phyloP scores from a whole-genome alignment of 2,797 vertebrate genomes.

The Hoplostethus mediterraneus region DNA sequence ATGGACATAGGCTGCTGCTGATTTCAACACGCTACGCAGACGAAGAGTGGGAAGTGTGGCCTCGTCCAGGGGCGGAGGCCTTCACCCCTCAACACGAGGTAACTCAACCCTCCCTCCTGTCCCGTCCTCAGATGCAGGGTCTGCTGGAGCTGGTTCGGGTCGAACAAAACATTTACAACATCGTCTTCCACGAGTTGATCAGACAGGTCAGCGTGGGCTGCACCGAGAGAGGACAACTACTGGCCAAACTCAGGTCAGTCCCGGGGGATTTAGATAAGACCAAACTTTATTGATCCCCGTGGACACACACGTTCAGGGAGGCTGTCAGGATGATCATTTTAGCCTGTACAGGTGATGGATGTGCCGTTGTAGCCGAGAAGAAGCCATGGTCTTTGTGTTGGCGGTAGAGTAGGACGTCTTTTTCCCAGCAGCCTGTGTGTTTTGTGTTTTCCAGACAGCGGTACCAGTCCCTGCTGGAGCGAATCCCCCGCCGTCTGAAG shows the following conservation, averaged over 20 bases:
- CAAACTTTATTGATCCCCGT: no score
- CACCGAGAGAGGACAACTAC: slow-evolving; percentile 90
- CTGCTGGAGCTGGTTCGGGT: slow-evolving; percentile 85
- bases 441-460: slow-evolving; percentile 80
- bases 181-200: slow-evolving; percentile 92
- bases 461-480: slow-evolving; percentile 88
- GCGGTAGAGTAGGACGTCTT: background rate
- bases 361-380: no score
- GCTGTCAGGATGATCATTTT: no score
- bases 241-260: slow-evolving; percentile 91
- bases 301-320: no score
- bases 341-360: no score
- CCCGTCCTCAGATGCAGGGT: slow-evolving; percentile 85
- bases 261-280: background rate
- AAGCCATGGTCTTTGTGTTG: background rate
- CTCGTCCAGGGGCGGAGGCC: no score
- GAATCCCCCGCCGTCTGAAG: slow-evolving; percentile 85
- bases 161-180: slow-evolving; percentile 93
- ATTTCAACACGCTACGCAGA: no score
- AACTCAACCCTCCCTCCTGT: no score
- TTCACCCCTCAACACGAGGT: no score
- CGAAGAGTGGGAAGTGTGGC: no score
- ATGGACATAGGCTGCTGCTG: no score
- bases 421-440: slow-evolving; percentile 1
- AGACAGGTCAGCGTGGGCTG: slow-evolving; percentile 92